Evolutionary conservation across 2,888 invertebrate genomes (phyloP).

Genomic region (Xanthorhoe designata): DNA sequence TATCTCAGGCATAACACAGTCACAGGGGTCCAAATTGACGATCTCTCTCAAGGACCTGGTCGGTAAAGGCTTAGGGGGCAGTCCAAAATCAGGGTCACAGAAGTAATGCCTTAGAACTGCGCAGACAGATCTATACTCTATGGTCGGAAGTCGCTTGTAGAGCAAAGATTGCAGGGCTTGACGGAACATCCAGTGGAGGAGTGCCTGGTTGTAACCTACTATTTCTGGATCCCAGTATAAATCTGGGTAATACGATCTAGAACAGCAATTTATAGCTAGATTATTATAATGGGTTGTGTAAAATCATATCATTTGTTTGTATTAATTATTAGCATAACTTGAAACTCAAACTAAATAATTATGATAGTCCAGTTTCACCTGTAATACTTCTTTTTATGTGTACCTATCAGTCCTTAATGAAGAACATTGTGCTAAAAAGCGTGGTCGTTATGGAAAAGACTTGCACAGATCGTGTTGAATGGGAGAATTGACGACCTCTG

Average conservation of each 20-base stretch:
- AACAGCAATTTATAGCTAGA: background rate
- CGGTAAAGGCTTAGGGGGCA: slow-evolving; percentile 60
- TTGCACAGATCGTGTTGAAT: too few species aligned
- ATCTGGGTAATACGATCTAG: slow-evolving; percentile 74
- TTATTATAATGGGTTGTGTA: too few species aligned
- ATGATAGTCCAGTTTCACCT: too few species aligned
- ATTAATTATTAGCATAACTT: too few species aligned
- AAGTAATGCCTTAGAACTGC: slow-evolving; percentile 62
- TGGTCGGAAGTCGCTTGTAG: slow-evolving; percentile 49
- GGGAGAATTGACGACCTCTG: too few species aligned
- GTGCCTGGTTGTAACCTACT: slow-evolving; percentile 61
- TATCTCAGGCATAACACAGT: slow-evolving; percentile 64
- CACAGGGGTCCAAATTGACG: slow-evolving; percentile 63
- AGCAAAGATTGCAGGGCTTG: slow-evolving; percentile 68
- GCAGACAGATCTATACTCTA: slow-evolving; percentile 57
- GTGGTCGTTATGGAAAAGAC: too few species aligned
- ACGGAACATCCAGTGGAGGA: slow-evolving; percentile 78
- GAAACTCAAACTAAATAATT: too few species aligned
- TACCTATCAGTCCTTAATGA: too few species aligned
- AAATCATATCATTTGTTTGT: too few species aligned
- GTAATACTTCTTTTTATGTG: too few species aligned
- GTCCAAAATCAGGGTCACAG: slow-evolving; percentile 73
- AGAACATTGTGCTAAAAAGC: too few species aligned
- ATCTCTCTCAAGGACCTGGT: slow-evolving; percentile 56
- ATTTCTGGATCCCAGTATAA: slow-evolving; percentile 64